phyloP scores from a whole-genome alignment of 2,113 vertebrate species.

The Pomatostomus ruficeps region DNA sequence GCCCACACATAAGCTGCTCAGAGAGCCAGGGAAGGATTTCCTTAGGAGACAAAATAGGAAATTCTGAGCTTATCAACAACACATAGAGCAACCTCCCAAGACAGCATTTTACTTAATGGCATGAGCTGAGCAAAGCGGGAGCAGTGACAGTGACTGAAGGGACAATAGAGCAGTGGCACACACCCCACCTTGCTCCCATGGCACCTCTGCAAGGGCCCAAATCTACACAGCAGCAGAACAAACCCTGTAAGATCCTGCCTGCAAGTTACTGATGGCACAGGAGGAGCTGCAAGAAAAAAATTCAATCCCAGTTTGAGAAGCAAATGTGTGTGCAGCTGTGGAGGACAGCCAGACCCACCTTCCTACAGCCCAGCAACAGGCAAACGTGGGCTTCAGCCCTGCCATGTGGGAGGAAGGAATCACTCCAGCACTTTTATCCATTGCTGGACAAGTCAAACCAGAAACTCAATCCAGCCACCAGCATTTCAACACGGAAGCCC shows the following conservation, averaged over 20 bases:
- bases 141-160: background rate
- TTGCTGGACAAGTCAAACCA: background rate
- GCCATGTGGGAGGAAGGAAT: background rate
- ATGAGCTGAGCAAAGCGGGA: background rate
- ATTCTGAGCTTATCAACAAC: background rate
- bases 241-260: background rate
- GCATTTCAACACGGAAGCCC: background rate
- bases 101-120: background rate
- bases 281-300: background rate
- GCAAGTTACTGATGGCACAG: background rate
- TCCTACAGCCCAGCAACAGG: background rate
- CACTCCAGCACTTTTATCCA: background rate
- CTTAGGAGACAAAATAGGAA: background rate
- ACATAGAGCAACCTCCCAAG: background rate
- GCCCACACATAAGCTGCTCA: background rate
- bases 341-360: background rate
- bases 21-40: background rate
- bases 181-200: fast-evolving
- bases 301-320: background rate
- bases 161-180: background rate
- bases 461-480: background rate
- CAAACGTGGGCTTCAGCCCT: background rate
- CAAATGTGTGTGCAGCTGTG: background rate
- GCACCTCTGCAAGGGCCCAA: background rate
- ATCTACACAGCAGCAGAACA: background rate